Evolutionary conservation across 2,797 vertebrate genomes (phyloP), one percentile per base, ranked within the genome.

Genomic region (Botia kubotai): DNA sequence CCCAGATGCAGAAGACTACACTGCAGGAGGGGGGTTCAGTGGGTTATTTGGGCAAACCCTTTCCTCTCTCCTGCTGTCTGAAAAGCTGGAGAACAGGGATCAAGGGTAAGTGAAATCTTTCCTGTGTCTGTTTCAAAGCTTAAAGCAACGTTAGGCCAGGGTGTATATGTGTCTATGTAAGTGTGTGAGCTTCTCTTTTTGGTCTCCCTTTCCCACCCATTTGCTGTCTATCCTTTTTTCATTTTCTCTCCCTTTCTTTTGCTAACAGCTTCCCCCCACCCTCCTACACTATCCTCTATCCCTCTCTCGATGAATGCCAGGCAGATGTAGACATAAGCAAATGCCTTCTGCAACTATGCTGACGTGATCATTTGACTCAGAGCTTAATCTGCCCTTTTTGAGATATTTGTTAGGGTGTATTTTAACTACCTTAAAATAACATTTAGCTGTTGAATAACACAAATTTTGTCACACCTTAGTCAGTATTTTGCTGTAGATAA

Each of bases 81-180:
- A 89, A 82, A 82, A 83, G 53, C 73, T 82, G 71, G 78, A 86
- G 67, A 71, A 83, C 80, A 76, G 87, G 80, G 83, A 88, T 75
- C 72, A 82, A 86, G 85, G 92, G 92, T 92, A 91, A 91, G 92
- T 92, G 82, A 77, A 80, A 77, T 79, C 85, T 83, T 88, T 84
- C 84, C 66, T 84, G 26, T 78, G 60, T 83, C 66, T 81, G 70
- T 86, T 80, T 89, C 82, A 86, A 85, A 87, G 69, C 46, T 87
- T 87, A 87, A 86, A 81, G 87, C 84, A 86, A 87, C 85, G 78
- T 85, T 81, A 89, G 89, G 89, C 88, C 89, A 85, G 69, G 57
- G 81, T 86, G 68, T 87, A 83, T 62, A 70, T 85, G 72, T 77
- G 77, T 82, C 82, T 80, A 72, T 84, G 73, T 65, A 60, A 83